A percentile compares a stretch with the other conserved stretches of the same genome.
Conservation (phyloP, 1,140 invertebrate species). For the Habropoda laboriosa region DNA sequence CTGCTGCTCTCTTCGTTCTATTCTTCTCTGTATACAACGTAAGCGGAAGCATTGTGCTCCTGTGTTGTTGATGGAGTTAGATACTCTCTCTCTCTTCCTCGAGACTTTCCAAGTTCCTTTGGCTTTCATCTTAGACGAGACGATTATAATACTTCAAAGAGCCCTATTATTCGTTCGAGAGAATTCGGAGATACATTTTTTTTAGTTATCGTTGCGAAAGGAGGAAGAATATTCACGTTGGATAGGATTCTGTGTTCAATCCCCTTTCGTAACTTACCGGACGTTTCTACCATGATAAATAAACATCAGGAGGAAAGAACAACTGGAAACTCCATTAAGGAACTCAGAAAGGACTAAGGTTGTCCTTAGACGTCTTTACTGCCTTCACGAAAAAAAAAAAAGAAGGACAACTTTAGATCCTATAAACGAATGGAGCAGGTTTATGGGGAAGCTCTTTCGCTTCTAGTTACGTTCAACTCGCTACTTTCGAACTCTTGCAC, state of each 20-base stretch:
- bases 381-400: neutral
- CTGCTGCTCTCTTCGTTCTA: too few species aligned
- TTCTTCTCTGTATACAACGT: neutral
- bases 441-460: neutral
- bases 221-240: neutral
- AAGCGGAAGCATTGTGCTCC: neutral
- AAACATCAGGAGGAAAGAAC: neutral
- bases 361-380: neutral
- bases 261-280: neutral
- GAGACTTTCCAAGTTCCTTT: too few species aligned
- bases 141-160: too few species aligned
- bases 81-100: too few species aligned
- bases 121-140: too few species aligned
- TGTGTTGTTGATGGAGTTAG: neutral
- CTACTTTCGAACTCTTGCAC: neutral
- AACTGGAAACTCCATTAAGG: conserved; percentile 6
- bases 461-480: neutral
- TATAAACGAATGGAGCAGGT: neutral
- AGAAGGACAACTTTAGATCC: neutral
- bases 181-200: too few species aligned
- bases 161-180: too few species aligned
- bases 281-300: conserved; percentile 1
- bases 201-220: neutral
- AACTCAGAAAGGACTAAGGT: neutral
- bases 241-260: neutral